phyloP scores from a whole-genome alignment of 2,888 invertebrate genomes.

The Agrochola lychnidis region DNA sequence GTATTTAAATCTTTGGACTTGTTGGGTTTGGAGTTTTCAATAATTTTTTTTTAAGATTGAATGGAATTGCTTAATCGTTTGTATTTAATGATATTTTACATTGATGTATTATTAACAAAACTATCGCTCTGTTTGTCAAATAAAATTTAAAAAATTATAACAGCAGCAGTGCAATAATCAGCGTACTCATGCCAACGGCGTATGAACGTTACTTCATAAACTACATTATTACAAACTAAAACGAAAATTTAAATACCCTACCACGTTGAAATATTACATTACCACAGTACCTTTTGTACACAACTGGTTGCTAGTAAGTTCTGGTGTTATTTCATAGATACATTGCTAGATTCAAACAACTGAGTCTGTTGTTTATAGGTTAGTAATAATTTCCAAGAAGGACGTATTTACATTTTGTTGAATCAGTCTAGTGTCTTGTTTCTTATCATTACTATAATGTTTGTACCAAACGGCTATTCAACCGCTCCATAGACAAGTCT shows the following conservation, averaged over 20 bases:
- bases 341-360: constrained; percentile 30
- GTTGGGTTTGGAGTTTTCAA: neutral
- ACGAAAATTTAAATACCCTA: constrained; percentile 50
- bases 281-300: constrained; percentile 28
- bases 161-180: neutral
- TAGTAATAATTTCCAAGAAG: constrained; percentile 22
- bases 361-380: constrained; percentile 19
- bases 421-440: constrained; percentile 18
- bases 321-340: constrained; percentile 32
- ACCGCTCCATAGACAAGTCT: neutral
- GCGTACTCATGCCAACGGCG: neutral
- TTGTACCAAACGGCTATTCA: neutral
- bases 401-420: constrained; percentile 19
- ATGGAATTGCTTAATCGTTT: neutral
- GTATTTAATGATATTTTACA: neutral
- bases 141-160: constrained; percentile 14
- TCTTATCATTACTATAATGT: constrained; percentile 12
- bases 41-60: constrained; percentile 11
- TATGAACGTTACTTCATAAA: constrained; percentile 31
- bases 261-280: constrained; percentile 51
- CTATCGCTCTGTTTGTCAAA: neutral
- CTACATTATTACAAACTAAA: constrained; percentile 39
- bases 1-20: constrained; percentile 4
- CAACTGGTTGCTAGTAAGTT: constrained; percentile 39
- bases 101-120: constrained; percentile 5